Percentiles rank a stretch among this genome's conserved stretches.
These are phyloP conservation scores for Chloroclystis v-ata DNA, from an alignment of 2,888 invertebrate genomes.

Conservation along the genomic window DNA sequence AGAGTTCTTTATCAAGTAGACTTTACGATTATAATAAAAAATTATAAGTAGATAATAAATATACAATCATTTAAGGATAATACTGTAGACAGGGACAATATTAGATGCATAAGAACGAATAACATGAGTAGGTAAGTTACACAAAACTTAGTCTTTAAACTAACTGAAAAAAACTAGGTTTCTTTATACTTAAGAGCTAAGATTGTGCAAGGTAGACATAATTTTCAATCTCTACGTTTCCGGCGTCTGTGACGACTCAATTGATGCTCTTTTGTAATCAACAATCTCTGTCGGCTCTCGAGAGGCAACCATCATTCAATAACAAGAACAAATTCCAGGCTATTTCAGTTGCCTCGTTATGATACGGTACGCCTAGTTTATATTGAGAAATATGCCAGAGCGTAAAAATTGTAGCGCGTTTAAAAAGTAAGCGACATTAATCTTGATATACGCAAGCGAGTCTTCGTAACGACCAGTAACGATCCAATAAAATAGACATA, in stretches of 20 bases:
- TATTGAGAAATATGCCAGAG: constrained; percentile 32
- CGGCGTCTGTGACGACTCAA: constrained; percentile 71
- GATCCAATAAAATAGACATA: constrained; percentile 19
- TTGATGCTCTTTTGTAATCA: constrained; percentile 77
- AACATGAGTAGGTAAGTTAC: constrained; percentile 28
- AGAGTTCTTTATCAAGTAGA: too few species aligned
- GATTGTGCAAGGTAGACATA: constrained; percentile 55
- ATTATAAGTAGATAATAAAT: background rate
- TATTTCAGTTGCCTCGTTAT: constrained; percentile 58
- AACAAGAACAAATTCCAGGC: constrained; percentile 63
- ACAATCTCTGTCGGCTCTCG: constrained; percentile 69
- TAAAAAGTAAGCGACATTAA: constrained; percentile 19
- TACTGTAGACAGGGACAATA: too few species aligned
- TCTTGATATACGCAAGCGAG: constrained; percentile 32
- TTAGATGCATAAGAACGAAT: background rate
- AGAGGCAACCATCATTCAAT: constrained; percentile 63
- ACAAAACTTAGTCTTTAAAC: too few species aligned
- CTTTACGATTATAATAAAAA: too few species aligned
- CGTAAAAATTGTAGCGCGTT: background rate
- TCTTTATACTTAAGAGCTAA: too few species aligned
- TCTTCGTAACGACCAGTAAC: constrained; percentile 24
- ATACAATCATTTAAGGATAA: too few species aligned
- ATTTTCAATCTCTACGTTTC: constrained; percentile 70
- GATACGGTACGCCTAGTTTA: constrained; percentile 33
- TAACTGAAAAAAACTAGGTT: too few species aligned